Evolutionary conservation across 2,888 invertebrate genomes (phyloP), one percentile per base, ranked within the genome.

Genomic region (Prosopocoilus inquinatus): DNA sequence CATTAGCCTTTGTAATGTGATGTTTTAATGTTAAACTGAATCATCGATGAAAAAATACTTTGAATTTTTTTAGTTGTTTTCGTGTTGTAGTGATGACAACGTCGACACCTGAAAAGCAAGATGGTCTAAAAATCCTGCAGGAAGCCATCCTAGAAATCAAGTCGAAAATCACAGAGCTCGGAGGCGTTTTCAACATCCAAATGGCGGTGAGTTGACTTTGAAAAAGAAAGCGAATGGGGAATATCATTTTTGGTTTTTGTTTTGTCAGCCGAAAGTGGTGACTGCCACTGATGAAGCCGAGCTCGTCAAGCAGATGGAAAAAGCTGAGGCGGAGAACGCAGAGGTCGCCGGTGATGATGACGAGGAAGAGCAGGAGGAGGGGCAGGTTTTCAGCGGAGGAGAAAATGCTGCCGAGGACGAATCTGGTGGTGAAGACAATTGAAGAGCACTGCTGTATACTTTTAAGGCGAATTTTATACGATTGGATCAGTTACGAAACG

Each of bases 201-300:
- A 94, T 96, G 91, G 91, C 93, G 76, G 94, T 94, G 81, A 81
- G 87, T 80, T 47, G 36, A 51, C 9, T 52, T 38, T 39, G 4
- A 48, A 15, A 46, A 34, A 7, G 4, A 47, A 11, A 3, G 20
- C 1, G 7, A 7, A 5, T 1, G 20, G 5, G 20, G 20, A 5
- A 28, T 28, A 28, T 1, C 7, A 28, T 28, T 50, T 38, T 20
- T 38, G n/a, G 11, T 38, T 28, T 38, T 16, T 50, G n/a, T 39
- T 54, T 59, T 57, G 58, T 53, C 50, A 67, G 65, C 96, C 97
- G 43, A 96, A 97, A 81, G 96, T 99, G 61, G 97, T 99, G 28
- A 98, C 99, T 1, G 98, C 98, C 51, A 89, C 94, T 12, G 99
- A 99, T 78, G 99, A 99, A 78, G 94, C 94, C 1, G 98, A 98